These are phyloP conservation scores for Casuarius casuarius DNA, from an alignment of 2,113 vertebrate species.

Conservation along the genomic window DNA sequence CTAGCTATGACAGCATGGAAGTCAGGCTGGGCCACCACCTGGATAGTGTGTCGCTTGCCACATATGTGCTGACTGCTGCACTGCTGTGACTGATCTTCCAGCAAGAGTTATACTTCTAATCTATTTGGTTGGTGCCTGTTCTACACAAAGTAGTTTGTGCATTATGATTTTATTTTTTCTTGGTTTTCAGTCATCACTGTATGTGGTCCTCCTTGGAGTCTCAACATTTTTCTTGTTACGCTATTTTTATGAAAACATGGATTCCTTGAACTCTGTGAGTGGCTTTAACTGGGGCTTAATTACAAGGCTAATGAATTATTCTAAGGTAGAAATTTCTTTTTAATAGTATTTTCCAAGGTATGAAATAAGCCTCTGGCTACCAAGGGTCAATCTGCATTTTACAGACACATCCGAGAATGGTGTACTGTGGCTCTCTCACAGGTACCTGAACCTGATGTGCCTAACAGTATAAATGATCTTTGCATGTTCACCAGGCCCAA, in stretches of 20 bases:
- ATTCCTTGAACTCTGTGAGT: neutral
- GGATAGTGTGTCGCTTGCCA: neutral
- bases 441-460: neutral
- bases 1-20: neutral
- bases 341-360: neutral
- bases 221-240: neutral
- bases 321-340: neutral
- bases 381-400: neutral
- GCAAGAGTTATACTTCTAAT: neutral
- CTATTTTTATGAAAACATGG: neutral
- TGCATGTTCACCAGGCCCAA: neutral
- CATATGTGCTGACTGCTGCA: neutral
- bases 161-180: neutral
- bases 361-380: neutral
- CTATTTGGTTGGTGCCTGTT: constrained; percentile 31
- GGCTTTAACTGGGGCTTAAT: neutral
- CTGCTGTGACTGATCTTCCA: neutral
- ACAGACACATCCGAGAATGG: neutral
- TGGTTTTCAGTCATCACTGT: neutral
- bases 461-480: neutral
- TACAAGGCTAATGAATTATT: neutral
- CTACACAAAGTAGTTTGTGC: neutral
- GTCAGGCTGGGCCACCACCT: constrained; percentile 21
- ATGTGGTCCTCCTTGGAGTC: neutral
- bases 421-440: neutral